Base-by-base conservation (phyloP, 1,140 invertebrate species). In the Meloidogyne hapla region DNA sequence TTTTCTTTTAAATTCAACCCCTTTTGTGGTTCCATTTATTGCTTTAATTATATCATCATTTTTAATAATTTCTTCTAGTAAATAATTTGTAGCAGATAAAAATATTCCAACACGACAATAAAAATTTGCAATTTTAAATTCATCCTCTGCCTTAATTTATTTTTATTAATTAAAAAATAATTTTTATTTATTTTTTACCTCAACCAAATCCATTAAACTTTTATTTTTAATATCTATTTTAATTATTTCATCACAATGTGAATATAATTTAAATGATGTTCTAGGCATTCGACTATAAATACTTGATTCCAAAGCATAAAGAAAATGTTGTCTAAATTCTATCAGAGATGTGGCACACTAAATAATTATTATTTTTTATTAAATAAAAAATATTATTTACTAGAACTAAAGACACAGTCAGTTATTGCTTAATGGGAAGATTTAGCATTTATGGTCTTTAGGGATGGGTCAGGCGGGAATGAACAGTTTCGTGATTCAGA, bases 41-140 rank as follows among this genome's bases (percentile, higher is more conserved):
- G 48, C 48, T 56, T 56, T n/a, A n/a, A 56, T 2, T 56, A 56
- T 56, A 56, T 56, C 48, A 56, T 56, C n/a, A 56, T 56, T 56
- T 56, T 56, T 6, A n/a, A n/a, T 56, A 56, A 56, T 56, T 56
- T 56, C 18, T n/a, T 56, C n/a, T n/a, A 56, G 18, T n/a, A 56
- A 56, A 56, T 56, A 56, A 56, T 56, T 56, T 1, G 18, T 56
- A 56, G 48, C 48, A 8, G 48, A n/a, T 1, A 56, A n/a, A 21
- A 56, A 56, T n/a, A 56, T 56, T n/a, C 18, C 48, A 56, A n/a
- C 2, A n/a, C 48, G 48, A 56, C 48, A 56, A 56, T 56, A 56
- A 56, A 56, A 56, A 56, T 56, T 56, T n/a, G 48, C 48, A n/a
- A 56, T 56, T n/a, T 56, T n/a, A 56, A n/a, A 56, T 56, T 56